Conservation (phyloP, 2,797 vertebrate genomes). For the Allobates femoralis region DNA sequence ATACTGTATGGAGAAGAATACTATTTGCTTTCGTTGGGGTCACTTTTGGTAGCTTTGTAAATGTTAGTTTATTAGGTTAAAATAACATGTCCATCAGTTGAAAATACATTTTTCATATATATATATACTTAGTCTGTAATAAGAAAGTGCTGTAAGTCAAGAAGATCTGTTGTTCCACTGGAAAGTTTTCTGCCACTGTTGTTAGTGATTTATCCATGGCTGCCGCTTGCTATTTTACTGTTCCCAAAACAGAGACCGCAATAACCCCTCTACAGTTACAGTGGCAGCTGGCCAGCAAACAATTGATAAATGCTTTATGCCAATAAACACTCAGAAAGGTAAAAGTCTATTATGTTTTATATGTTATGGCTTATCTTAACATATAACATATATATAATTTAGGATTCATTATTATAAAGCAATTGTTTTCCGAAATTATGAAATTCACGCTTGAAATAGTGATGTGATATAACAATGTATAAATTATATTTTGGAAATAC, state of each 20-base stretch:
- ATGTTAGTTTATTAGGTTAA: neutral
- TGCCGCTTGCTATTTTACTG: neutral
- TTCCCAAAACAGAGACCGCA: constrained; percentile 18
- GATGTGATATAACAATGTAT: too few species aligned
- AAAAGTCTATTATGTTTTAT: neutral
- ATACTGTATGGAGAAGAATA: neutral
- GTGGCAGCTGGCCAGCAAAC: constrained; percentile 31
- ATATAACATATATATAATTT: neutral
- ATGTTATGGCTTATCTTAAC: neutral
- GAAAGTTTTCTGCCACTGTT: neutral
- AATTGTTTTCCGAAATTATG: too few species aligned
- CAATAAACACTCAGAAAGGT: neutral
- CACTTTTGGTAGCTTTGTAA: neutral
- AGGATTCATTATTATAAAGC: too few species aligned
- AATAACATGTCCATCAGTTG: neutral
- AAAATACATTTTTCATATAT: neutral
- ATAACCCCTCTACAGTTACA: constrained; percentile 33
- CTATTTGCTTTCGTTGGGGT: neutral
- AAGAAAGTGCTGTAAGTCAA: neutral
- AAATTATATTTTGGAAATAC: too few species aligned
- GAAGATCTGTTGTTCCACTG: neutral
- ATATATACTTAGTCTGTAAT: neutral
- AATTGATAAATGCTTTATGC: constrained; percentile 9
- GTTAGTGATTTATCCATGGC: neutral
- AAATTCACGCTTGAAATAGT: too few species aligned